Percentiles rank a stretch among this genome's conserved stretches.
Evolutionary conservation across 92 coral and sea anemone species (phyloP).

Genomic region (Zoanthus sansibaricus): DNA sequence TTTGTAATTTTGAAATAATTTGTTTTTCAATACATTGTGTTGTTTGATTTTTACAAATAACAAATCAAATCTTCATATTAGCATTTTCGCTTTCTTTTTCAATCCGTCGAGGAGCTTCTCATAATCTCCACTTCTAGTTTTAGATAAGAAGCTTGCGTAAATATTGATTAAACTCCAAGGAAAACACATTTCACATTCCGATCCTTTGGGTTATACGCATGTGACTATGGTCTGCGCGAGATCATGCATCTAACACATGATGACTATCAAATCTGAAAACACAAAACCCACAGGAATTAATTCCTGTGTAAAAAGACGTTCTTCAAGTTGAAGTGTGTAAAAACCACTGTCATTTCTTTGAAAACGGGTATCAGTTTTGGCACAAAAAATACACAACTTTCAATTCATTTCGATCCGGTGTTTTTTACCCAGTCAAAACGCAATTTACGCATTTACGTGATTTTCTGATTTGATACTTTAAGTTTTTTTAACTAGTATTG

Average conservation of each 20-base stretch:
- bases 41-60: neutral
- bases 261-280: neutral
- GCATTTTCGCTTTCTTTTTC: neutral
- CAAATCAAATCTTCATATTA: neutral
- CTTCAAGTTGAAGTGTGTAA: no score
- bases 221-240: neutral
- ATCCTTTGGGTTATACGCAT: neutral
- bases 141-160: neutral
- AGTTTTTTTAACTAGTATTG: slow-evolving; percentile 12
- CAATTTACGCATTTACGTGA: neutral
- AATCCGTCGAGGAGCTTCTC: neutral
- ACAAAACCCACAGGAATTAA: neutral
- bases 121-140: neutral
- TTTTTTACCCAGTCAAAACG: no score
- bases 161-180: neutral
- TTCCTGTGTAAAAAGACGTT: no score
- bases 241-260: neutral
- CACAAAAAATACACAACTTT: no score
- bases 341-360: no score
- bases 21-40: neutral
- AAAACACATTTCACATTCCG: neutral
- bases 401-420: no score
- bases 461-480: slow-evolving; percentile 3
- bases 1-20: neutral
- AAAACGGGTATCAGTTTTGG: no score